phyloP scores from a whole-genome alignment of 1,140 invertebrate genomes.

The Drosophila insularis region DNA sequence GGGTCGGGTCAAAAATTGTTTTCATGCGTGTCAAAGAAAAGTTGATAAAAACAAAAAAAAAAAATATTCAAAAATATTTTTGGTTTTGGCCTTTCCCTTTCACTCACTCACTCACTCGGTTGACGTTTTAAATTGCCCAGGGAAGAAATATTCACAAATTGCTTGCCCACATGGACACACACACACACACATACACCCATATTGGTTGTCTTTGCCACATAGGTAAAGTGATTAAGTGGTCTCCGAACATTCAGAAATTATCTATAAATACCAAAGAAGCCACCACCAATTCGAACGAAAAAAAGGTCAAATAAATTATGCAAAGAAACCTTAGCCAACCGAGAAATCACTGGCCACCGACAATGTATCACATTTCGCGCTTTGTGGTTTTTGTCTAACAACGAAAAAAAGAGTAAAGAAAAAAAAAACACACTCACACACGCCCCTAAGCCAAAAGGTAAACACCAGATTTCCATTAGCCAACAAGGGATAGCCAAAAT shows the following conservation, averaged over 20 bases:
- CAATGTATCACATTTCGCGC: conserved; percentile 76
- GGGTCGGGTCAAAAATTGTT: conserved; percentile 42
- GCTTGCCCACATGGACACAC: conserved; percentile 57
- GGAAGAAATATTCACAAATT: conserved; percentile 71
- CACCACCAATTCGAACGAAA: conserved; percentile 15
- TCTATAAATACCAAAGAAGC: conserved; percentile 57
- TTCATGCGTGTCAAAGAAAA: conserved; percentile 55
- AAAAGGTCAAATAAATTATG: conserved; percentile 65
- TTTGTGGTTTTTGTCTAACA: conserved; percentile 46
- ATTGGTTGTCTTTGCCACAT: conserved; percentile 23
- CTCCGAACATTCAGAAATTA: conserved; percentile 54
- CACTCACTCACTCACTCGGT: conserved; percentile 38
- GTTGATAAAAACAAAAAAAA: conserved; percentile 32
- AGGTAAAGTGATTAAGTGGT: conserved; percentile 65
- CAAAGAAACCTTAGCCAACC: conserved; percentile 30
- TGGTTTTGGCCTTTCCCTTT: conserved; percentile 11
- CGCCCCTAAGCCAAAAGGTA: conserved; percentile 59
- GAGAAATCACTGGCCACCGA: conserved; percentile 30
- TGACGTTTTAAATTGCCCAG: conserved; percentile 66
- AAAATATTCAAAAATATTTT: neutral
- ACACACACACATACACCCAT: neutral
- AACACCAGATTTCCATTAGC: conserved; percentile 73
- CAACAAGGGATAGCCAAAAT: conserved; percentile 33
- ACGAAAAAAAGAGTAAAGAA: neutral
- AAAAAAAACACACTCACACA: conserved; percentile 51